Evolutionary conservation across 2,113 vertebrate genomes (phyloP).

Genomic region (Ascaphus truei): DNA sequence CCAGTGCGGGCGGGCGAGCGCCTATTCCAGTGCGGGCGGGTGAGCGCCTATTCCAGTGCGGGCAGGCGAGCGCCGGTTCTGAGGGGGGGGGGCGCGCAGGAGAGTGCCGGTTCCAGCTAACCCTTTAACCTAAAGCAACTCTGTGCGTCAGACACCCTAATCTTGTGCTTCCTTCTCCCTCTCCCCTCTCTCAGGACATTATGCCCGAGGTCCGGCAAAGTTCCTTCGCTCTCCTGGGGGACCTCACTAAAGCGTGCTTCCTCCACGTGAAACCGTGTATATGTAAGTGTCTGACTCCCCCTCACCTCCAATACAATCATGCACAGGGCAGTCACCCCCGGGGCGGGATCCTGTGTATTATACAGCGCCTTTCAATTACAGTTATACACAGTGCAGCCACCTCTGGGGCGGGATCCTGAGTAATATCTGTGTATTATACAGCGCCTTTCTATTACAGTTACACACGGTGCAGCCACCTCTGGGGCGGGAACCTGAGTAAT

Average conservation of each 20-base stretch:
- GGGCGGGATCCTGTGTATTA: no score
- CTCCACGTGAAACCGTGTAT: conserved; percentile 93
- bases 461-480: not conserved
- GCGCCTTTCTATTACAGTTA: not conserved
- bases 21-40: no score
- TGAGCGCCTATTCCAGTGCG: no score
- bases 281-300: conserved; percentile 55
- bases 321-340: no score
- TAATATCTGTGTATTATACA: not conserved
- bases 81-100: not conserved
- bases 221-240: conserved; percentile 87
- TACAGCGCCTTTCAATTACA: no score
- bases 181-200: conserved; percentile 65
- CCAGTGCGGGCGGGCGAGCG: no score
- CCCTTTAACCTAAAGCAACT: not conserved
- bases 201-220: conserved; percentile 96
- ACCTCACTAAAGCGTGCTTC: conserved; percentile 93
- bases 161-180: not conserved
- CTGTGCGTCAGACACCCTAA: not conserved
- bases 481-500: not conserved
- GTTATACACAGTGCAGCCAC: no score
- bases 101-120: no score
- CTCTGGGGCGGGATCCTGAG: no score
- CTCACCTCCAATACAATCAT: no score
- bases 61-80: no score